Percentiles rank a stretch among this genome's conserved stretches.
Evolutionary conservation across 2,797 vertebrate genomes (phyloP).

Genomic region (Sebastiscus tertius): DNA sequence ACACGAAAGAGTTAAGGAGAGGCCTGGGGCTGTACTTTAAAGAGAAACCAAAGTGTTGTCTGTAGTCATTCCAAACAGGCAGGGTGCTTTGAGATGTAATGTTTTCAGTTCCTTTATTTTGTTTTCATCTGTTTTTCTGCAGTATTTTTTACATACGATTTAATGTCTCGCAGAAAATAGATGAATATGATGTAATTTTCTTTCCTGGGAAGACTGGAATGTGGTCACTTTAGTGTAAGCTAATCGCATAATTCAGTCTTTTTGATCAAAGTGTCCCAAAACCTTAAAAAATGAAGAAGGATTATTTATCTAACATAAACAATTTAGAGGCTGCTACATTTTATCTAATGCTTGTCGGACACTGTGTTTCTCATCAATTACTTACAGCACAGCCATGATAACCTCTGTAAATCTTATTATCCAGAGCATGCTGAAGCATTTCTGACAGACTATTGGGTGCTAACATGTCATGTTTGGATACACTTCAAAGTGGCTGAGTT

Average conservation of each 20-base stretch:
- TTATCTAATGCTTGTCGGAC: not conserved
- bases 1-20: constrained; percentile 58
- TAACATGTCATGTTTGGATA: constrained; percentile 27
- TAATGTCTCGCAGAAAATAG: not conserved
- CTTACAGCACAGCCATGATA: constrained; percentile 2
- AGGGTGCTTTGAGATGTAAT: constrained; percentile 55
- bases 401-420: constrained; percentile 17
- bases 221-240: not conserved
- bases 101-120: constrained; percentile 41
- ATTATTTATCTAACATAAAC: not conserved
- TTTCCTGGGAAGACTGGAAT: not conserved
- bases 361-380: not conserved
- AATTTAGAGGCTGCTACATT: not conserved
- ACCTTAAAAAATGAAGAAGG: not conserved
- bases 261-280: not conserved
- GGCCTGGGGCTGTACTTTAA: constrained; percentile 60
- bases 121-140: constrained; percentile 21
- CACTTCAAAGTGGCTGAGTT: constrained; percentile 15
- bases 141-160: constrained; percentile 2
- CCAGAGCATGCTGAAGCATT: constrained; percentile 3
- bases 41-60: constrained; percentile 57
- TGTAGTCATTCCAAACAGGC: constrained; percentile 63
- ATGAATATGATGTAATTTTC: not conserved
- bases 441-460: not conserved
- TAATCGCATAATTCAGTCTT: not conserved